Percentiles rank a stretch among this genome's conserved stretches.
These are phyloP conservation scores for Xestia ashworthii DNA, from an alignment of 2,888 invertebrate genomes.

Conservation along the genomic window DNA sequence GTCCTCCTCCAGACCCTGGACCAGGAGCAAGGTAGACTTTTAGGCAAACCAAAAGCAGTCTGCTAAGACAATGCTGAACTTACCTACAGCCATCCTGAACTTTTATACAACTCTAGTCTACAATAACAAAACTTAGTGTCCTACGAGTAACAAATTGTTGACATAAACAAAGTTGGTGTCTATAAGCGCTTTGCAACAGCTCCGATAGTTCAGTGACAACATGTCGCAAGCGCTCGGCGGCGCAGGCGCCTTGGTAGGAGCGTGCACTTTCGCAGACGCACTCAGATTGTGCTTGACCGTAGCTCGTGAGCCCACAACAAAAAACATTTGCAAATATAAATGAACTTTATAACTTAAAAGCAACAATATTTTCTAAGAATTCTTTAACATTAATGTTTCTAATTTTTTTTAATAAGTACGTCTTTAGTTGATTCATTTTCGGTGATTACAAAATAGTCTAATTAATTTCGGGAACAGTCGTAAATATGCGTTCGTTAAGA, in stretches of 20 bases:
- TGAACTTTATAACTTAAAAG: slow-evolving; percentile 8
- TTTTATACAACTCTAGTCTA: neutral
- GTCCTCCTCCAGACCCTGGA: neutral
- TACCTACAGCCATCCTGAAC: neutral
- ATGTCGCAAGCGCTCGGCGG: slow-evolving; percentile 78
- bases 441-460: neutral
- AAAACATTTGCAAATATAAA: slow-evolving; percentile 27
- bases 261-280: slow-evolving; percentile 77
- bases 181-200: slow-evolving; percentile 53
- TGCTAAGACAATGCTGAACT: neutral
- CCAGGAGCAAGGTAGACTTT: neutral
- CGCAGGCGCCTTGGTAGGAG: slow-evolving; percentile 75
- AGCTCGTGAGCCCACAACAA: slow-evolving; percentile 51
- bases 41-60: neutral
- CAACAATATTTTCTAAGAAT: neutral
- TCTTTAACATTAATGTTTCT: neutral
- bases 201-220: slow-evolving; percentile 65
- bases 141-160: slow-evolving; percentile 37
- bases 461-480: neutral
- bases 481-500: slow-evolving; percentile 72
- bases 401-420: neutral
- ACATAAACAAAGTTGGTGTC: slow-evolving; percentile 39
- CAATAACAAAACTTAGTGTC: slow-evolving; percentile 10
- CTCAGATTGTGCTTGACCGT: slow-evolving; percentile 70
- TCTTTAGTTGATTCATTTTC: neutral